Base-by-base conservation (phyloP, 2,113 vertebrate species). In the Parotia lawesii region DNA sequence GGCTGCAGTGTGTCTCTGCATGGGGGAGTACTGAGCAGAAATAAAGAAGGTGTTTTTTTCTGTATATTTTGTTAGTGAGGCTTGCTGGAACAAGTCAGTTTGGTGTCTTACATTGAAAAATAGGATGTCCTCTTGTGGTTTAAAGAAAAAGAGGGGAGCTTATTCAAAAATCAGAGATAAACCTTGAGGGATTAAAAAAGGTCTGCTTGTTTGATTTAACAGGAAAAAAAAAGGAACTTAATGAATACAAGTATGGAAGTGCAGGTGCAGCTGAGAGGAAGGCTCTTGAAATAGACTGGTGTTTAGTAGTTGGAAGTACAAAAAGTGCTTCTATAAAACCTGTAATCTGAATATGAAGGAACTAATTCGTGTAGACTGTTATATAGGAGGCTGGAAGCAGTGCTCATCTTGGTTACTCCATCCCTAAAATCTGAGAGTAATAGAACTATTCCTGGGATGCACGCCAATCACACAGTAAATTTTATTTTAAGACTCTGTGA, bases 311-410 rank as follows among this genome's bases (percentile, higher is more conserved):
- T 84, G 38, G 17, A 60, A 71, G 17, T 67, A 12, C 16, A 38
- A 60, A 38, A 71, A 51, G 8, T 60, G 15, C 3, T 48, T 42
- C 35, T 65, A 2, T 62, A 45, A 57, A 72, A 72, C 23, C 23
- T 85, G 42, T 11, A 44, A 22, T 87, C 37, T 35, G 28, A 69
- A 64, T 58, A 12, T 15, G n/a, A 48, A 64, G 25, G 15, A 72
- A 28, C 7, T n/a, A 18, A 42, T 69, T 73, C 74, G 18, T 73
- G 20, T 42, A 38, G 24, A 12, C 16, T 72, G 9, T 76, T 82
- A 33, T 1, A 14, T 4, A 23, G 40, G 33, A 56, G 4, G 7
- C 47, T 0, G 5, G 48, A 67, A 80, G 28, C 0, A 2, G 31
- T 42, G 28, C 28, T 87, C 2, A 3, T 57, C 40, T 61, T 61